Percentiles rank a stretch among this genome's conserved stretches.
These are phyloP conservation scores for Callionymus lyra DNA, from an alignment of 2,113 vertebrate genomes.

Conservation along the genomic window DNA sequence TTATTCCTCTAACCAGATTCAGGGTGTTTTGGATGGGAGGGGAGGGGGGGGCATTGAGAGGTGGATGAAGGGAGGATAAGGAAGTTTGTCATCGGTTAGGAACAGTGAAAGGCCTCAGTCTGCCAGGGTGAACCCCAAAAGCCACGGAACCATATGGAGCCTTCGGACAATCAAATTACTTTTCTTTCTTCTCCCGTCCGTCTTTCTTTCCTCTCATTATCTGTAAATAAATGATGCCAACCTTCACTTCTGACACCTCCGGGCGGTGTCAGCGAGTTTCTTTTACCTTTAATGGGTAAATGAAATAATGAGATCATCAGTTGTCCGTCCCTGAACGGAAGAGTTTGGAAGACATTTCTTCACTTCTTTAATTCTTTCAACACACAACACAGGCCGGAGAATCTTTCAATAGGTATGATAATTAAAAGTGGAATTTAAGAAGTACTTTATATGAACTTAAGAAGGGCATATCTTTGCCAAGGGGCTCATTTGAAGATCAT, in stretches of 20 bases:
- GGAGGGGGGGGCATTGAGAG: constrained; percentile 29
- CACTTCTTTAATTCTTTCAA: no score
- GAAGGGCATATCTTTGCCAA: no score
- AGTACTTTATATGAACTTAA: no score
- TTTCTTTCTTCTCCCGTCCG: constrained; percentile 25
- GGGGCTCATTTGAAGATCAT: no score
- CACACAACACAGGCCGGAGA: no score
- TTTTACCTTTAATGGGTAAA: constrained; percentile 61
- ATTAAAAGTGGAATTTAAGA: no score
- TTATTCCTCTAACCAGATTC: constrained; percentile 73
- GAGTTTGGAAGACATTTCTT: no score
- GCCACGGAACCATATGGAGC: constrained; percentile 59
- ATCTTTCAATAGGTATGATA: no score
- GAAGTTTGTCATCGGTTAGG: constrained; percentile 57
- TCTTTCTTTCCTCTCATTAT: constrained; percentile 27
- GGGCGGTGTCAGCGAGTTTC: constrained; percentile 4
- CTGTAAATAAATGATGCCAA: constrained; percentile 49
- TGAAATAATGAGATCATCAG: constrained; percentile 61
- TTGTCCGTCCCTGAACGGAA: constrained; percentile 34
- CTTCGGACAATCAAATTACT: constrained; percentile 60
- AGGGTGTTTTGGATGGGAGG: constrained; percentile 43
- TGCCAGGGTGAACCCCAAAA: constrained; percentile 48
- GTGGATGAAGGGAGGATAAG: constrained; percentile 51
- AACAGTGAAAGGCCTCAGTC: constrained; percentile 47
- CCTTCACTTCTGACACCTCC: constrained; percentile 32